A percentile compares a stretch with the other conserved stretches of the same genome.
Evolutionary conservation across 2,888 invertebrate genomes (phyloP).

Genomic region (Scaptomyza polygonia): DNA sequence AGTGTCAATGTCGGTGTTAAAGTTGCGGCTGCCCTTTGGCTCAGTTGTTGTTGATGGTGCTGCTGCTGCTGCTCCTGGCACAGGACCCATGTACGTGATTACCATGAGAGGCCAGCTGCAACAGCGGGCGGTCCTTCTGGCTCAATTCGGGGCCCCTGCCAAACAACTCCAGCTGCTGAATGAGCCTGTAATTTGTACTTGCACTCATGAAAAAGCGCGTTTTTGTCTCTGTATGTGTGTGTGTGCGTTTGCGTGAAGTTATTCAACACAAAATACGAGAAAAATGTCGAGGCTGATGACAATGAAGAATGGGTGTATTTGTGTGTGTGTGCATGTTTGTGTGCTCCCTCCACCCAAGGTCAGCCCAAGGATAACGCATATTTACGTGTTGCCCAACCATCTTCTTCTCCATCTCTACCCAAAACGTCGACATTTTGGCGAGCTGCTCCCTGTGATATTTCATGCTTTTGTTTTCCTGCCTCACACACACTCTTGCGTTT

Average conservation of each 20-base stretch:
- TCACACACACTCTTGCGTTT: conserved; percentile 35
- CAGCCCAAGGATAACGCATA: conserved; percentile 78
- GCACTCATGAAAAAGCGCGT: conserved; percentile 62
- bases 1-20: conserved; percentile 59
- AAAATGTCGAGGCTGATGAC: conserved; percentile 45
- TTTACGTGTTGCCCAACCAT: conserved; percentile 63
- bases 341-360: conserved; percentile 66
- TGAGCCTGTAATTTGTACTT: conserved; percentile 75
- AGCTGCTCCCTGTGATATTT: conserved; percentile 59
- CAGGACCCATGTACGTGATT: conserved; percentile 52
- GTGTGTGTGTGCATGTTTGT: background rate
- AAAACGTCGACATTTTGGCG: conserved; percentile 56
- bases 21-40: conserved; percentile 55
- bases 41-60: conserved; percentile 27
- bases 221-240: conserved; percentile 10
- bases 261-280: conserved; percentile 54
- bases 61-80: conserved; percentile 46
- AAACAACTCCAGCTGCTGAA: conserved; percentile 39
- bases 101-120: conserved; percentile 63
- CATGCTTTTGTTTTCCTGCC: conserved; percentile 68
- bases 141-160: conserved; percentile 11
- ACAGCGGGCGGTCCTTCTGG: conserved; percentile 54
- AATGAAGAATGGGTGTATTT: conserved; percentile 5
- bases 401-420: background rate
- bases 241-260: conserved; percentile 62